Base-by-base conservation (phyloP, 2,888 invertebrate species). In the Sinohyriopsis cumingii region DNA sequence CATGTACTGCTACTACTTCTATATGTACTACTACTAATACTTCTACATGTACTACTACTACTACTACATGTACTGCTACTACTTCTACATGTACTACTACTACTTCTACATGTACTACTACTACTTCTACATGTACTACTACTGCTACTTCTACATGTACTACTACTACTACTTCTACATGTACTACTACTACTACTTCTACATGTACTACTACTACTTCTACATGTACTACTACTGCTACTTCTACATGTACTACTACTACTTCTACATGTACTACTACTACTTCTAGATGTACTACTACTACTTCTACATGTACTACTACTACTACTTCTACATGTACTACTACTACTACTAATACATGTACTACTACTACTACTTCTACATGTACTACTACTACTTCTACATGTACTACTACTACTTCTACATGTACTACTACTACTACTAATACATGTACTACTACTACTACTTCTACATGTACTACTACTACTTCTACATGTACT, bases 381-480 rank as follows among this genome's bases (percentile, higher is more conserved):
- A 55, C 56, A 19, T 19, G 18, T 62, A 25, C 28, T 62, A 45
- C 62, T 62, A 25, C 62, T 62, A 25, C 62, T 62, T 7, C 62
- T 62, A 62, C 62, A 18, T 19, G 18, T 62, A 24, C 45, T 62
- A 62, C 62, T 62, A 45, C 62, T 62, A 62, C 67, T 67, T 53
- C 61, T 67, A 53, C 61, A 61, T 53, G 54, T 62, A 25, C 28
- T 62, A 45, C 62, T 62, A 25, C 62, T 62, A 25, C 62, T 62
- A 62, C 62, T 62, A 62, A n/a, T n/a, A n/a, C n/a, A n/a, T n/a
- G n/a, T n/a, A n/a, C 62, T 62, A 24, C 45, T 62, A 62, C 62
- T 62, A 45, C 62, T 62, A 62, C 69, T 72, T 55, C 69, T 65
- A 56, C 69, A 60, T 60, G 67, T 62, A 25, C 28, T 62, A 45